Evolutionary conservation across 1,140 invertebrate species (phyloP), one percentile per base, ranked within the genome.

Genomic region (Drosophila dunni): DNA sequence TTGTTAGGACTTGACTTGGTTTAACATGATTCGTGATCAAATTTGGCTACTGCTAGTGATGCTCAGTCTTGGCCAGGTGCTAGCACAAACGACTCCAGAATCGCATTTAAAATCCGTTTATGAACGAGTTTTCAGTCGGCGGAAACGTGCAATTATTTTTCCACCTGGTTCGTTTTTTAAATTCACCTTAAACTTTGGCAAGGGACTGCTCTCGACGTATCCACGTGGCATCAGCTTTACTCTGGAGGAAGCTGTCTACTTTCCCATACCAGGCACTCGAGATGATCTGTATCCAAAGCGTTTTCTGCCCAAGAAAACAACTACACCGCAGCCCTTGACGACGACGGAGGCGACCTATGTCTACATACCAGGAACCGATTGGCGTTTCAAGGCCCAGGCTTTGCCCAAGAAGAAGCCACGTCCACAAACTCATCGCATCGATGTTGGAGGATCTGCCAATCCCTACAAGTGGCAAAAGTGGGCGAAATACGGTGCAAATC

Each of bases 241-340:
- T 11, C 20, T 91, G 15, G 90, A 91, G 46, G 75, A 80, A 20
- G 90, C 90, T 9, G 57, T 83, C 3, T 91, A 91, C 17, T 91
- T 81, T 61, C 90, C 90, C 0, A 58, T 89, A 5, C 83, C 84
- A 0, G 75, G 83, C 3, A 69, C 44, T 0, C 15, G 82, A 2
- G 68, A 76, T 11, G 90, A 91, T 69, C 50, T 90, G 0, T 83
- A 91, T 38, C 90, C 90, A 3, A 90, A 86, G 13, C 74, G 56
- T 6, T 91, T 81, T 11, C n/a, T 75, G 40, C 62, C 85, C 5
- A 83, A 70, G 40, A 79, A 20, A 45, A 73, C 80, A 8, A 85
- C 90, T 0, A 85, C 85, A 4, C 42, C 68, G 7, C 75, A 71
- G 10, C 90, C 86, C 0, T 60, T 68, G 33, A 72, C 75, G 33